Evolutionary conservation across 2,888 invertebrate species (phyloP).

Genomic region (Petrolisthes manimaculis): DNA sequence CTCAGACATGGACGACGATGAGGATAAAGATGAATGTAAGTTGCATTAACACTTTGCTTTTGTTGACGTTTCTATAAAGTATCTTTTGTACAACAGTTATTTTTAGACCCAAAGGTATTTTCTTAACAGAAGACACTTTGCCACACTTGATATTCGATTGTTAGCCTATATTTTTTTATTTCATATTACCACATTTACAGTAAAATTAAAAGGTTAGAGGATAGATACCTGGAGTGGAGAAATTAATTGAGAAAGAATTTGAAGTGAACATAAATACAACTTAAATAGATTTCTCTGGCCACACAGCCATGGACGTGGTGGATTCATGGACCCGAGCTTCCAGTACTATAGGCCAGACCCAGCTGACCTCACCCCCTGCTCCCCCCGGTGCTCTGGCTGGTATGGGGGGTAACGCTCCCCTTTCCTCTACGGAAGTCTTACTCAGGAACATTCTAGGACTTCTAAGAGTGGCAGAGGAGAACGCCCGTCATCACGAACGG

Average conservation of each 20-base stretch:
- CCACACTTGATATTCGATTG: too few relatives aligned
- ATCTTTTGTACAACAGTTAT: neutral
- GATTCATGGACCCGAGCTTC: conserved; percentile 61
- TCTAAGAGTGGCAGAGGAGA: conserved; percentile 96
- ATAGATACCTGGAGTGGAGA: too few relatives aligned
- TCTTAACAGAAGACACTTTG: too few relatives aligned
- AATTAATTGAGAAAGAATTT: neutral
- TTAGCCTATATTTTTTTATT: neutral
- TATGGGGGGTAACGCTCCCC: conserved; percentile 63
- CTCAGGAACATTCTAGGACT: conserved; percentile 95
- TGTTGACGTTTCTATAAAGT: neutral
- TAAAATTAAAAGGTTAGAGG: too few relatives aligned
- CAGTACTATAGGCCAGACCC: conserved; percentile 58
- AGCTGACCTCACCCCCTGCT: conserved; percentile 52
- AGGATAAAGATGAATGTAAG: conserved; percentile 65
- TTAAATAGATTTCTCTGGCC: too few relatives aligned
- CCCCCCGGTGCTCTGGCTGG: conserved; percentile 40
- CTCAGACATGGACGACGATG: conserved; percentile 64
- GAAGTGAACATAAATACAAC: too few relatives aligned
- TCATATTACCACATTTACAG: neutral
- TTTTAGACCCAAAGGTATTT: too few relatives aligned
- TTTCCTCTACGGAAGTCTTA: conserved; percentile 91
- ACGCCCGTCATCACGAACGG: conserved; percentile 94
- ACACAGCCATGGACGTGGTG: conserved; percentile 61
- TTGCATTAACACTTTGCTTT: neutral